Evolutionary conservation across 2,113 vertebrate genomes (phyloP), one percentile per base, ranked within the genome.

Genomic region (Apodemus speciosus): DNA sequence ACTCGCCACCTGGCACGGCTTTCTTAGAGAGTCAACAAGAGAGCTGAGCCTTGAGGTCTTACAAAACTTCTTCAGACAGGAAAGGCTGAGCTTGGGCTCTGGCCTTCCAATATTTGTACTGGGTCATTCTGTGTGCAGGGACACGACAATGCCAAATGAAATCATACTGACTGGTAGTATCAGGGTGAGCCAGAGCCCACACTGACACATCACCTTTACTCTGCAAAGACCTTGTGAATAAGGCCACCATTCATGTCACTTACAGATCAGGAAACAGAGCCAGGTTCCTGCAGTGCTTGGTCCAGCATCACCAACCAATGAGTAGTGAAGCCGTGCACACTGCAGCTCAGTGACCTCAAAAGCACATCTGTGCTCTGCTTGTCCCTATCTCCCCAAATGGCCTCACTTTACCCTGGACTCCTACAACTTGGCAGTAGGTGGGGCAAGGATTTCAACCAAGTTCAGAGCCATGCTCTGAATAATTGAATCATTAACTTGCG

Each of bases 331-430:
- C 49, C 80, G 60, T 80, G 92, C 71, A 88, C 1, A 62, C 3
- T 30, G 64, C 30, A 4, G n/a, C 5, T 62, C 3, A 2, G 32
- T 73, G 68, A 32, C 76, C 92, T 84, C 73, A 20, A 75, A 58
- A 53, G 40, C 94, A 87, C 1, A 10, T 14, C n/a, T 64, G 23
- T 51, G 30, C 56, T 11, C 85, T 62, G 51, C 13, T 0, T 60
- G 35, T 10, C 0, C 0, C 81, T 9, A 0, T 20, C 49, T 51
- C 40, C 46, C 51, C 60, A 2, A 13, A 1, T 49, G 18, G 60
- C 35, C 2, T 51, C 43, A 79, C 73, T 46, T 43, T 38, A 25
- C 27, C 35, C 40, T 79, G 13, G 0, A 46, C 32, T 14, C 56
- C 13, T 11, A 13, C 25, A 40, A 20, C 10, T 46, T 38, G 38